phyloP scores from a whole-genome alignment of 2,888 invertebrate species.

The Uropetala carovei region DNA sequence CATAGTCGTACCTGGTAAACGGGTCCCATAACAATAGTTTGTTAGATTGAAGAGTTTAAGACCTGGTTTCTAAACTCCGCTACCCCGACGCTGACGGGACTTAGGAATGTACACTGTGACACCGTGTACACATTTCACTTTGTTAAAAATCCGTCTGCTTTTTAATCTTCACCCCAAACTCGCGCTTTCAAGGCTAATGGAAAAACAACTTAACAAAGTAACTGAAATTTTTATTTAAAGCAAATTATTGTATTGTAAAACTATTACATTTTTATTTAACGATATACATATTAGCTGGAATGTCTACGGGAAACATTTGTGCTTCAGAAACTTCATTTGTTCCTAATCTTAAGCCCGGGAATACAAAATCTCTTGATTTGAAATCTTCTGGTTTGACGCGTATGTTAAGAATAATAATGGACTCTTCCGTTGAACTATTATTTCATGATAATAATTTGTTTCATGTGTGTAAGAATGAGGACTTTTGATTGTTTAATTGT shows the following conservation, averaged over 20 bases:
- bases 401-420: too few species aligned
- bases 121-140: conserved; percentile 32
- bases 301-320: neutral
- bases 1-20: neutral
- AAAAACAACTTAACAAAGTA: neutral
- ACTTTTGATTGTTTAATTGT: too few species aligned
- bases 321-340: conserved; percentile 36
- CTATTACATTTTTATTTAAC: neutral
- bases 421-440: too few species aligned
- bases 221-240: neutral
- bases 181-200: neutral
- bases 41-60: neutral
- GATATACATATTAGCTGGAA: neutral
- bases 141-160: conserved; percentile 38
- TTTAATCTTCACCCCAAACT: conserved; percentile 31
- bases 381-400: too few species aligned
- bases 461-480: too few species aligned
- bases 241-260: neutral
- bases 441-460: too few species aligned
- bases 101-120: neutral
- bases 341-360: neutral
- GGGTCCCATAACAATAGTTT: conserved; percentile 13
- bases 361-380: neutral
- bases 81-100: neutral
- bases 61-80: neutral